A percentile compares a stretch with the other conserved stretches of the same genome.
Conservation (phyloP, 2,113 vertebrate species). For the Sylvia atricapilla region DNA sequence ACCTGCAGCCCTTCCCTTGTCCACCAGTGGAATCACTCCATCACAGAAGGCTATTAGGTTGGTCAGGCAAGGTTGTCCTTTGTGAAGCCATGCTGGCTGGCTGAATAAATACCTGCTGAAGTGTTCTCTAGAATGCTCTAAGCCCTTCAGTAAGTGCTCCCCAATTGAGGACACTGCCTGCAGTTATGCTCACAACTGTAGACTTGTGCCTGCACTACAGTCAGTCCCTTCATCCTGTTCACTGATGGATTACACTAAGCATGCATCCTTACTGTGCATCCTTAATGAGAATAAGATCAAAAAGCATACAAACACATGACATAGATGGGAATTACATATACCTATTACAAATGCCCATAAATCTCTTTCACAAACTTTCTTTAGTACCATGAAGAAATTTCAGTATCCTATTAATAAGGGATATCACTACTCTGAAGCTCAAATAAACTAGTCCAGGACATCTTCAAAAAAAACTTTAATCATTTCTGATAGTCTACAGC, state of each 20-base stretch:
- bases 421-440: not conserved
- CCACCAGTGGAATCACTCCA: not conserved
- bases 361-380: not conserved
- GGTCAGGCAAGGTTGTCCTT: not conserved
- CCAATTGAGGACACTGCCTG: not conserved
- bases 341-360: not conserved
- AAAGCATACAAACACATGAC: not conserved
- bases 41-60: not conserved
- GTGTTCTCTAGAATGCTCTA: not conserved
- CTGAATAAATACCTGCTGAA: not conserved
- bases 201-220: not conserved
- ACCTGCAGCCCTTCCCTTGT: not conserved
- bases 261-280: accelerated
- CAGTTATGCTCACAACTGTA: not conserved
- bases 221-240: not conserved
- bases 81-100: not conserved
- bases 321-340: not conserved
- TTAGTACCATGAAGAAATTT: not conserved
- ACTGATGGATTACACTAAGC: not conserved
- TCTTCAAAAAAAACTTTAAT: not conserved
- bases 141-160: not conserved
- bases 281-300: not conserved
- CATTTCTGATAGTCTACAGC: not conserved
- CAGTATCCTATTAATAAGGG: not conserved
- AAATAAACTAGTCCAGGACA: not conserved